phyloP scores from a whole-genome alignment of 2,888 invertebrate species.

The Theodoxus fluviatilis region DNA sequence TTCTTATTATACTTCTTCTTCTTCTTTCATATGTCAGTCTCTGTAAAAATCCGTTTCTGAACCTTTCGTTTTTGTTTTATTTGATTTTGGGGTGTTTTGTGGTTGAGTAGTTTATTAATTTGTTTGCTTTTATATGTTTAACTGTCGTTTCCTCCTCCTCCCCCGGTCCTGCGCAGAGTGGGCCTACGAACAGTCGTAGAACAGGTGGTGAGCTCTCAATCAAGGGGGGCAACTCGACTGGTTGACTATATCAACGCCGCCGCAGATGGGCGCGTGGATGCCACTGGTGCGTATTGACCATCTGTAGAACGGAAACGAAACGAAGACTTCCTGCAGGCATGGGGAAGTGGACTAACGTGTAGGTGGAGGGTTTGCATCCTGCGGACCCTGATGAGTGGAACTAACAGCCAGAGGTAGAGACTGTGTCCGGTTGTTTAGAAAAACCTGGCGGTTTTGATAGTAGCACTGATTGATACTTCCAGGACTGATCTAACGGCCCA shows the following conservation, averaged over 20 bases:
- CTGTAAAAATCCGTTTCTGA: no score
- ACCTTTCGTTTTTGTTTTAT: no score
- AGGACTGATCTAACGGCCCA: no score
- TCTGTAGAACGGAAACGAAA: not conserved
- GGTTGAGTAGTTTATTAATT: not conserved
- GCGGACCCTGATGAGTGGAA: no score
- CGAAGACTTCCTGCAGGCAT: constrained; percentile 5
- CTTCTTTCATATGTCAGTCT: no score
- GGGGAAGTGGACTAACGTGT: not conserved
- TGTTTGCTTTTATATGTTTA: not conserved
- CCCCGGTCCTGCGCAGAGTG: constrained; percentile 31
- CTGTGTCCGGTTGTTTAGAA: no score
- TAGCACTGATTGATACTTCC: no score
- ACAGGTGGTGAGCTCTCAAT: constrained; percentile 49
- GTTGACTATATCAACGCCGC: constrained; percentile 49
- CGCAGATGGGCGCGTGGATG: constrained; percentile 34
- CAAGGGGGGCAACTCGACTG: constrained; percentile 47
- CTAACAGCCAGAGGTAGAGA: no score
- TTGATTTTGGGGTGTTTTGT: no score
- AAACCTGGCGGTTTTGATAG: no score
- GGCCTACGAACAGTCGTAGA: constrained; percentile 50
- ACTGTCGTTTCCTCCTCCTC: not conserved
- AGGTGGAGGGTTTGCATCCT: not conserved
- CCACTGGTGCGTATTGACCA: constrained; percentile 47
- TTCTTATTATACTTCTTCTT: no score